Conservation (phyloP, 2,113 vertebrate species). For the Equus quagga region DNA sequence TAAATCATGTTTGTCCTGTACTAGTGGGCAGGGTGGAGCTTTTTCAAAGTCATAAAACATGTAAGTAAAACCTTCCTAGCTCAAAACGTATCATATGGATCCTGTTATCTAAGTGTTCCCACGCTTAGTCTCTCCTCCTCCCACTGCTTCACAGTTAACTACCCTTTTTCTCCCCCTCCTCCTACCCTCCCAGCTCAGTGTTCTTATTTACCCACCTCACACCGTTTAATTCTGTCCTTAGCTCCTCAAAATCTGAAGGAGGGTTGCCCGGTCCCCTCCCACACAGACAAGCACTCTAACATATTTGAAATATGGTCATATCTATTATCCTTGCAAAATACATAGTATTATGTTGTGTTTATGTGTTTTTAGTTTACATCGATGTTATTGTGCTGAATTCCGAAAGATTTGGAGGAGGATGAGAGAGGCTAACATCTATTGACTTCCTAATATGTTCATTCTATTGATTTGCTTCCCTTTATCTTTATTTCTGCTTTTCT, state of each 20-base stretch:
- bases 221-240: conserved; percentile 16
- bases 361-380: conserved; percentile 15
- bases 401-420: background rate
- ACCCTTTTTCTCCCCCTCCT: too few relatives aligned
- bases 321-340: background rate
- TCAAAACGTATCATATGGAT: background rate
- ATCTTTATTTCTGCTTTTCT: conserved; percentile 19
- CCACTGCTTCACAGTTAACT: background rate
- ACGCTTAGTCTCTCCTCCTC: background rate
- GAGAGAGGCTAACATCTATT: background rate
- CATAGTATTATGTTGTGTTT: background rate
- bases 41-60: conserved; percentile 22
- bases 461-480: background rate
- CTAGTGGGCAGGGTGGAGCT: background rate
- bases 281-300: background rate
- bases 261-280: background rate
- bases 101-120: background rate
- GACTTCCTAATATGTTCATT: background rate
- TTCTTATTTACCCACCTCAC: background rate
- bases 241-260: background rate
- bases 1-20: background rate
- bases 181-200: background rate
- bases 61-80: conserved; percentile 23
- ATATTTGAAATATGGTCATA: background rate
- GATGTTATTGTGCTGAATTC: background rate